Evolutionary conservation across 35 echinoderm and acorn worm species (phyloP).

Genomic region (Ophiothrix spiculata): DNA sequence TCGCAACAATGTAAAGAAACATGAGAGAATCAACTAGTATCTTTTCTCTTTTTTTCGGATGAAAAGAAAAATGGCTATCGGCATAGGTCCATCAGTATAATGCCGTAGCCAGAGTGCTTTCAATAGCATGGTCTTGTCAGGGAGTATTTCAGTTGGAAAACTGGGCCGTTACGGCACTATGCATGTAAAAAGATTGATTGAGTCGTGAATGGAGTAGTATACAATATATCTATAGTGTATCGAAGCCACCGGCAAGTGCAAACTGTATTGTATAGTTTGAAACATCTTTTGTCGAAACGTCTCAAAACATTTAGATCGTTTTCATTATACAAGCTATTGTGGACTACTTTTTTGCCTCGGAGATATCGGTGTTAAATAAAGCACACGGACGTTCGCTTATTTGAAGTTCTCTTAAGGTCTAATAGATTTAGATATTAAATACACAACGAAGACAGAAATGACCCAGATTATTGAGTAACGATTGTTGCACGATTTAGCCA

Average conservation of each 20-base stretch:
- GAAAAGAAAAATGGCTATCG: neutral
- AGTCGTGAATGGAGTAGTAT: neutral
- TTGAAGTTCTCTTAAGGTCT: neutral
- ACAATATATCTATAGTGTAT: neutral
- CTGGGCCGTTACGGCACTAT: slow-evolving; percentile 1
- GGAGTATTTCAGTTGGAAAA: neutral
- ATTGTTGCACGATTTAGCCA: neutral
- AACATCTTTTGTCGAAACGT: neutral
- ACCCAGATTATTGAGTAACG: neutral
- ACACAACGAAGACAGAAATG: neutral
- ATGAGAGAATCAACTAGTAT: neutral
- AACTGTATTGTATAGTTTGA: slow-evolving; percentile 5
- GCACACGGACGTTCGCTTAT: neutral
- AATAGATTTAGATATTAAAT: neutral
- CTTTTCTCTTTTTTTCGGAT: neutral
- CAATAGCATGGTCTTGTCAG: neutral
- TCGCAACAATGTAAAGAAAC: neutral
- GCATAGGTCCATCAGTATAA: slow-evolving; percentile 3
- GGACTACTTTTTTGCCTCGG: neutral
- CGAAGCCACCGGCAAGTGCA: neutral
- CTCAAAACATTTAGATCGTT: slow-evolving; percentile 7
- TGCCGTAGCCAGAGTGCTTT: neutral
- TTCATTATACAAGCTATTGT: neutral
- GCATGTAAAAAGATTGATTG: slow-evolving; percentile 15
- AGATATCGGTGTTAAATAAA: neutral